phyloP scores from a whole-genome alignment of 2,113 vertebrate genomes.

The Columba livia region DNA sequence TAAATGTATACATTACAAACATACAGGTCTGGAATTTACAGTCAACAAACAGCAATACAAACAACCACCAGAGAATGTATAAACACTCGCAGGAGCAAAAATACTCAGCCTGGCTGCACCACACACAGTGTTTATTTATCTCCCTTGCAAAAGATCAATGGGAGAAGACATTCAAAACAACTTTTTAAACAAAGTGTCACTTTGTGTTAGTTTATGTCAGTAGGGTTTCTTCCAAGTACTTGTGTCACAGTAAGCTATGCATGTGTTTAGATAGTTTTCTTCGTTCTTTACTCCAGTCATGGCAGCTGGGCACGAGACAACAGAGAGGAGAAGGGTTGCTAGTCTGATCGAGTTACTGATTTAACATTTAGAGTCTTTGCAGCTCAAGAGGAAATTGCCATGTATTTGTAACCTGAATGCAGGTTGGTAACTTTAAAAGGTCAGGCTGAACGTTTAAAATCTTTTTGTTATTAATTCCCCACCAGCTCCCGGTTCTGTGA shows the following conservation, averaged over 20 bases:
- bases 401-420: constrained; percentile 48
- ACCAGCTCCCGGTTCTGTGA: not conserved
- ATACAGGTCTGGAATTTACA: constrained; percentile 62
- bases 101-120: constrained; percentile 28
- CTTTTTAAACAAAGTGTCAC: constrained; percentile 65
- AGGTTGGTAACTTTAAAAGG: constrained; percentile 53
- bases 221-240: constrained; percentile 58
- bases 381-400: constrained; percentile 22
- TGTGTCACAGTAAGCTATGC: constrained; percentile 52
- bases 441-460: constrained; percentile 1
- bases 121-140: constrained; percentile 72
- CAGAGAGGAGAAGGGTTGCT: not conserved
- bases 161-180: constrained; percentile 61
- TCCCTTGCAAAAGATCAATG: constrained; percentile 54
- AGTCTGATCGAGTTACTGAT: constrained; percentile 10
- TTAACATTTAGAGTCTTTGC: constrained; percentile 33
- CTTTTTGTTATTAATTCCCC: constrained; percentile 11
- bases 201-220: constrained; percentile 65
- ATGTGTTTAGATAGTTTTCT: constrained; percentile 48
- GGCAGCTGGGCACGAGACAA: not conserved
- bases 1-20: constrained; percentile 66
- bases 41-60: constrained; percentile 68
- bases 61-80: constrained; percentile 47
- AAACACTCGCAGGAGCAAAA: constrained; percentile 62
- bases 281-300: constrained; percentile 42